Percentiles rank a stretch among this genome's conserved stretches.
phyloP scores from a whole-genome alignment of 1,140 invertebrate species.

The Pomacea maculata region DNA sequence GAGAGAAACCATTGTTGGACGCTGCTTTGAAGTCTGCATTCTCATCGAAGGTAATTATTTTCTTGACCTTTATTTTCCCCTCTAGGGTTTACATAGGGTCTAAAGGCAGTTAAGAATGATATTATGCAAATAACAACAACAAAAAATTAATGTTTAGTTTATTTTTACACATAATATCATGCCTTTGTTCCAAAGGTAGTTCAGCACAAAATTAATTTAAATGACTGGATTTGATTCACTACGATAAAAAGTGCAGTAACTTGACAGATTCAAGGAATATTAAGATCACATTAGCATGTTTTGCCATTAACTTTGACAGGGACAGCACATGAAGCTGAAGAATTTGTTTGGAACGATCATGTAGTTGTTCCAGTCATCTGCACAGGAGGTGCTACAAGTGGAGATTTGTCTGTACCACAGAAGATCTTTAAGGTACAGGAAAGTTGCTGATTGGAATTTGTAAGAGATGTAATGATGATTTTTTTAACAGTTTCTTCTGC shows the following conservation, averaged over 20 bases:
- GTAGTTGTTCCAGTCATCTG: constrained; percentile 61
- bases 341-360: constrained; percentile 66
- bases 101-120: too few species aligned
- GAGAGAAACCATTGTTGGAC: constrained; percentile 57
- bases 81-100: not conserved
- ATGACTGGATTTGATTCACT: too few species aligned
- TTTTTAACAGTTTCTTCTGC: not conserved
- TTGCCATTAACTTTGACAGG: constrained; percentile 40
- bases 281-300: too few species aligned
- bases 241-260: too few species aligned
- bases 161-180: too few species aligned
- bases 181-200: too few species aligned
- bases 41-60: constrained; percentile 60
- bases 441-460: not conserved
- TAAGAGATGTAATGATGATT: not conserved
- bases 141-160: too few species aligned
- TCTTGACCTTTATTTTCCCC: not conserved
- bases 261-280: too few species aligned
- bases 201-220: too few species aligned
- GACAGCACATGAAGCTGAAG: constrained; percentile 60
- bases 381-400: constrained; percentile 60
- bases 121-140: too few species aligned
- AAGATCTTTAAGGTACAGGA: constrained; percentile 60
- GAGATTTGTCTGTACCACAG: constrained; percentile 55
- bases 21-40: constrained; percentile 61